A percentile compares a stretch with the other conserved stretches of the same genome.
phyloP scores from a whole-genome alignment of 2,797 vertebrate species.

The Tenualosa ilisha region DNA sequence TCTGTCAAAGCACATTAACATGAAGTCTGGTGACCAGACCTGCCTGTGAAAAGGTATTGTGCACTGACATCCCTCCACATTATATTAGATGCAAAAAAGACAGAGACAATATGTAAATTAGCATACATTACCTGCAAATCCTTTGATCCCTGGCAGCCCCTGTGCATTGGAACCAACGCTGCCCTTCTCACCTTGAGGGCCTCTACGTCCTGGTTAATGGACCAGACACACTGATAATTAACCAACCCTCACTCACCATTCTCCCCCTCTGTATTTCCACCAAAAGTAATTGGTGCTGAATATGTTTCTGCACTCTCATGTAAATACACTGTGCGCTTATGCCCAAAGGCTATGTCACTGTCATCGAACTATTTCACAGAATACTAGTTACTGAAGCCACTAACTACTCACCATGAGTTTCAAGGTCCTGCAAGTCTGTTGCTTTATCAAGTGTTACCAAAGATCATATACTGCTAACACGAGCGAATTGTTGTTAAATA shows the following conservation, averaged over 20 bases:
- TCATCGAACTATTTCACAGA: background rate
- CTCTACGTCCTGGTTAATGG: slow-evolving; percentile 66
- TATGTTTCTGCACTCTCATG: background rate
- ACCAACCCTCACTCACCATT: background rate
- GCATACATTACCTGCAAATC: slow-evolving; percentile 69
- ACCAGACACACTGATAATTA: background rate
- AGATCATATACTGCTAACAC: background rate
- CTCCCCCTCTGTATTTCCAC: background rate
- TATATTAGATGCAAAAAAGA: background rate
- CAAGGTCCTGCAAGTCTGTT: too few species aligned
- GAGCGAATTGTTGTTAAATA: background rate
- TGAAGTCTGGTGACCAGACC: background rate
- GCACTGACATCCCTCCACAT: background rate
- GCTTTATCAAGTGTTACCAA: background rate
- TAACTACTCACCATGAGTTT: too few species aligned
- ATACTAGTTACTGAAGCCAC: too few species aligned
- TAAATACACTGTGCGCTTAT: background rate
- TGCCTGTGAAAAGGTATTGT: background rate
- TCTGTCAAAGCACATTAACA: background rate
- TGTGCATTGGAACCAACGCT: slow-evolving; percentile 66
- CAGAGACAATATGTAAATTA: background rate
- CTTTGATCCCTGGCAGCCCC: slow-evolving; percentile 72
- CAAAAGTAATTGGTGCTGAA: background rate
- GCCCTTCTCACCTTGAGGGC: slow-evolving; percentile 67
- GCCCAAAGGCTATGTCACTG: background rate